A percentile compares a stretch with the other conserved stretches of the same genome.
Evolutionary conservation across 2,797 vertebrate genomes (phyloP).

Genomic region (Myotis findleyi): DNA sequence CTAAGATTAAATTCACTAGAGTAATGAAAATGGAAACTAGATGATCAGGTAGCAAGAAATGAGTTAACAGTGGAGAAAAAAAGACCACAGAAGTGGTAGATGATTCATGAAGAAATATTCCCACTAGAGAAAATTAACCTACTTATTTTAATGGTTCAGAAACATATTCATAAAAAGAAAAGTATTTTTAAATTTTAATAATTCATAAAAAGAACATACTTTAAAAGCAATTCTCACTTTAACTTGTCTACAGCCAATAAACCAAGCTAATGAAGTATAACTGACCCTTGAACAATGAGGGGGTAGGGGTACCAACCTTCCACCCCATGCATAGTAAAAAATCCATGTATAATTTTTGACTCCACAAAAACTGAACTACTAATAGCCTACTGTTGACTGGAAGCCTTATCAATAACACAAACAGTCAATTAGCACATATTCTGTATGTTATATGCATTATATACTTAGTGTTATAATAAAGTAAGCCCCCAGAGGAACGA

Average conservation of each 20-base stretch:
- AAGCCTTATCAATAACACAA: not conserved
- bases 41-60: conserved; percentile 6
- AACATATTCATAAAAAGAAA: not conserved
- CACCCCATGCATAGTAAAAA: not conserved
- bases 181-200: not conserved
- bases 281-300: not conserved
- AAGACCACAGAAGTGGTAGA: not conserved
- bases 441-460: not conserved
- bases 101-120: conserved; percentile 38
- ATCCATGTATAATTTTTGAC: not conserved
- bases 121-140: conserved; percentile 54
- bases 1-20: conserved; percentile 46
- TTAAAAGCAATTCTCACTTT: conserved; percentile 51
- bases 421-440: not conserved
- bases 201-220: not conserved
- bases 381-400: not conserved
- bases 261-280: not conserved
- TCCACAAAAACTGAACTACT: not conserved
- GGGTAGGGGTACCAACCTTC: too few species aligned
- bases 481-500: not conserved
- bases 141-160: conserved; percentile 48
- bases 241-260: not conserved
- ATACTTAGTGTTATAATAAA: not conserved
- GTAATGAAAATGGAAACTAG: conserved; percentile 46
- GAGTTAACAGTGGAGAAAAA: not conserved